A percentile compares a stretch with the other conserved stretches of the same genome.
phyloP scores from a whole-genome alignment of 1,140 invertebrate species.

The Heterodera carotae region DNA sequence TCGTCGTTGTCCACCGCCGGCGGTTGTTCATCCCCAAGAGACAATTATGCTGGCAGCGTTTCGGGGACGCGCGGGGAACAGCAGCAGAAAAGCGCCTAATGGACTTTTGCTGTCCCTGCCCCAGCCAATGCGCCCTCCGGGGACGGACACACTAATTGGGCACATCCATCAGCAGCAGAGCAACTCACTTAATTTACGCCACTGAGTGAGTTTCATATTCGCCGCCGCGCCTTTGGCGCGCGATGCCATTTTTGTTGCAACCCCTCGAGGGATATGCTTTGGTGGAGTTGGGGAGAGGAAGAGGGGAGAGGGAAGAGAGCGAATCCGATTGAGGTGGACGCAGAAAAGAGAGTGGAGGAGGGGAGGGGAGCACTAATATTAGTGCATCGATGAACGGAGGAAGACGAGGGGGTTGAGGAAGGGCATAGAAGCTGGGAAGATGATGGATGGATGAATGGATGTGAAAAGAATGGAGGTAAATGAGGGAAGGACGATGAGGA shows the following conservation, averaged over 20 bases:
- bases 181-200: not conserved
- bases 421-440: too few species aligned
- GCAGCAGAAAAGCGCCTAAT: not conserved
- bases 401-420: too few species aligned
- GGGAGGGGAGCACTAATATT: too few species aligned
- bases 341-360: too few species aligned
- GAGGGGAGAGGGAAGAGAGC: not conserved
- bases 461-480: too few species aligned
- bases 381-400: not conserved
- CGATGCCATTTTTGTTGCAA: not conserved
- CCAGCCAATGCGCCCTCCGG: too few species aligned
- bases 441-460: too few species aligned
- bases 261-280: not conserved
- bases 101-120: not conserved
- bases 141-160: not conserved
- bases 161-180: not conserved
- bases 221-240: not conserved
- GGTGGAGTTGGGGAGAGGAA: too few species aligned
- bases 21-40: not conserved
- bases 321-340: too few species aligned
- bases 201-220: constrained; percentile 2
- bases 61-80: not conserved
- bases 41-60: not conserved
- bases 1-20: not conserved
- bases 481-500: too few species aligned